phyloP scores from a whole-genome alignment of 2,113 vertebrate species.

The Noturus placidus region DNA sequence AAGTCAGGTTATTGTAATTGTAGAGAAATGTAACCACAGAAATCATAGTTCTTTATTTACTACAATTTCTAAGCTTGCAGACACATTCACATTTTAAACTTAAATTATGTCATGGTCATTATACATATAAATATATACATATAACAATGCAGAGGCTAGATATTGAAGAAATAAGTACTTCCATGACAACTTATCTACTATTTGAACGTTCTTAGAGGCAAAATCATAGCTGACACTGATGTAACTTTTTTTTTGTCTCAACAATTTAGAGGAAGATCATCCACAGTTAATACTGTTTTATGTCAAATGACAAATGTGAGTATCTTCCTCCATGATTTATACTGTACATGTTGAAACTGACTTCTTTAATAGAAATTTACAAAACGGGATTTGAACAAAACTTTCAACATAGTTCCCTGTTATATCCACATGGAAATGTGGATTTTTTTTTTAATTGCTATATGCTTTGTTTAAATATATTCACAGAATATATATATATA shows the following conservation, averaged over 20 bases:
- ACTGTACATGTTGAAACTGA: neutral
- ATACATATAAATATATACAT: neutral
- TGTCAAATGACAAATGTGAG: no score
- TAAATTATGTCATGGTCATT: neutral
- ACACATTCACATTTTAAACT: neutral
- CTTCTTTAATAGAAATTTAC: neutral
- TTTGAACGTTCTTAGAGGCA: neutral
- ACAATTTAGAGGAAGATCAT: neutral
- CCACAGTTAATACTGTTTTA: neutral
- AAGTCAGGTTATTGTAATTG: neutral
- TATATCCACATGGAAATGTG: neutral
- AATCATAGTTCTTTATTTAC: neutral
- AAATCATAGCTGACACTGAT: neutral
- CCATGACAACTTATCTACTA: neutral
- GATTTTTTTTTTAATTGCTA: no score
- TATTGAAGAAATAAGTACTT: neutral
- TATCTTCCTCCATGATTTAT: neutral
- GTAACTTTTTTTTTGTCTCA: neutral
- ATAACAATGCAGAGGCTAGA: neutral
- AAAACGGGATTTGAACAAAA: neutral
- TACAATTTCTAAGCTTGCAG: neutral
- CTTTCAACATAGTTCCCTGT: neutral
- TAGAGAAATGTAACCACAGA: neutral
- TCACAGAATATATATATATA: neutral
- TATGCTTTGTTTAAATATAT: neutral